Base-by-base conservation (phyloP, 2,888 invertebrate genomes). In the Eremobia ochroleuca region DNA sequence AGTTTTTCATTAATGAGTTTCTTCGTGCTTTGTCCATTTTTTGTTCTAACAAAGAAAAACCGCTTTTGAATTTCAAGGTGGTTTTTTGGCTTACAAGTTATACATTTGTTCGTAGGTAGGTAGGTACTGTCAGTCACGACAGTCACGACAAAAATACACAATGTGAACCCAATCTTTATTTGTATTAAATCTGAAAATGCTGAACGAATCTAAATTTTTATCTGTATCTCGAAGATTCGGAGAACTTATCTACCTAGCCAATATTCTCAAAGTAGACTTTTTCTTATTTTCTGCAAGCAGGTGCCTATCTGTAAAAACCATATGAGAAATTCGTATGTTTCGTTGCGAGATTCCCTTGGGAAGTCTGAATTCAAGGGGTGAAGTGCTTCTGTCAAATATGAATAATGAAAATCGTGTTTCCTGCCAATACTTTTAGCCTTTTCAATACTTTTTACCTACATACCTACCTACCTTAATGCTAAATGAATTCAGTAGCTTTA, bases 341-440 rank as follows among this genome's bases (percentile, higher is more conserved):
- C 76, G 69, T 79, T 82, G 75, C 37, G 72, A 79, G 58, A 34
- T 77, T 87, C 89, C 79, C 81, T 77, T 37, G 88, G 85, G 85
- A 85, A 70, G 66, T 15, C 58, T 40, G 40, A 77, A 67, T 74
- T 84, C 74, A 76, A 79, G 86, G 82, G 82, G 73, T 69, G 74
- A 77, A 78, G 65, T 68, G 64, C 65, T 79, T 80, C 77, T 83
- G 82, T 85, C 79, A 85, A 89, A 86, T 86, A 87, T 89, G 88
- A 88, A 88, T 88, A 85, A 87, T 87, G 83, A 88, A 87, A 81
- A 87, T 67, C 74, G 62, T 81, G 81, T 85, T 88, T 78, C 81
- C 75, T 66, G 58, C 82, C 81, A 85, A 85, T 87, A 82, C 81
- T 81, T 66, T 83, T 80, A 80, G 83, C 72, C 77, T 79, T 87